Conservation (phyloP, 2,888 invertebrate species). For the Oscheius sp. region DNA sequence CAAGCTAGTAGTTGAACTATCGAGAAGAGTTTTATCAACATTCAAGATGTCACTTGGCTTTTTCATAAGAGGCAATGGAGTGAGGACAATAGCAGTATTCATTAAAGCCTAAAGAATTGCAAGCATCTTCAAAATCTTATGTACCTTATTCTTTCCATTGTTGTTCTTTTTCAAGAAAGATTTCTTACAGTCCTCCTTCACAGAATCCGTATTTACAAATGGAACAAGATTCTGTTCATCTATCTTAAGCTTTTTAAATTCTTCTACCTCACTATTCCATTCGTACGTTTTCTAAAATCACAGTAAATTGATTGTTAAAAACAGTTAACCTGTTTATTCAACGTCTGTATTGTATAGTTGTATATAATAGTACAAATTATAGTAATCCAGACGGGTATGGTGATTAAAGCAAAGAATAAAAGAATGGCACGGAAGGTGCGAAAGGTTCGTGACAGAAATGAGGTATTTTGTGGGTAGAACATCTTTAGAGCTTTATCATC, state of each 20-base stretch:
- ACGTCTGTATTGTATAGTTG: not conserved
- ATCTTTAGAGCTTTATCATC: not conserved
- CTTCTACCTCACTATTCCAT: not conserved
- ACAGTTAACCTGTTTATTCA: not conserved
- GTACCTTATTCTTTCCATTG: too few relatives aligned
- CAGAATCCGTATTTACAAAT: too few relatives aligned
- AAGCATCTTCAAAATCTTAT: too few relatives aligned
- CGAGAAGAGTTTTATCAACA: not conserved
- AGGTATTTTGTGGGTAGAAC: not conserved
- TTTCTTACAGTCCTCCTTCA: too few relatives aligned
- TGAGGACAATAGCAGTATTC: too few relatives aligned
- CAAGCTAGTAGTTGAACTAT: not conserved
- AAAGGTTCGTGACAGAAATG: not conserved
- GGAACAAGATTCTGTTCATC: too few relatives aligned
- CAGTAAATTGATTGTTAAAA: too few relatives aligned
- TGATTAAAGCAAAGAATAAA: not conserved
- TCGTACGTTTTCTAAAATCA: too few relatives aligned
- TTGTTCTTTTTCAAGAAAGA: too few relatives aligned
- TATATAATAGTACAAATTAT: not conserved
- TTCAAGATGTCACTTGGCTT: not conserved
- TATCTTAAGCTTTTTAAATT: too few relatives aligned
- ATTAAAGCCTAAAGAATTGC: too few relatives aligned
- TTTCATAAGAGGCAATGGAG: too few relatives aligned
- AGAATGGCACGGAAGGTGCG: not conserved
- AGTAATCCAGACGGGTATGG: constrained; percentile 6